phyloP scores from a whole-genome alignment of 2,888 invertebrate genomes.

The Digitonthophagus gazella region DNA sequence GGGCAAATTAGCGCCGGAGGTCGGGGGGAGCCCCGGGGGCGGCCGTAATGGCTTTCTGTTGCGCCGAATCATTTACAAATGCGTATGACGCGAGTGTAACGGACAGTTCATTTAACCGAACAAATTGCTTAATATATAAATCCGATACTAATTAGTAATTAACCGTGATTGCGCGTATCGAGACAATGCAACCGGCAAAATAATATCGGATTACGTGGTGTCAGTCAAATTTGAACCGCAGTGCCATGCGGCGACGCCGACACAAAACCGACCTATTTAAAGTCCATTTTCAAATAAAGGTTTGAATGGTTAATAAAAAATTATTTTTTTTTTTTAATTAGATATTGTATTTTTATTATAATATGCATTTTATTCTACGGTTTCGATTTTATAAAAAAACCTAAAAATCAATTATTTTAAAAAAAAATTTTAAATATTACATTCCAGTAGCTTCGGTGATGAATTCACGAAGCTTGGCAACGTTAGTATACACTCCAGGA shows the following conservation, averaged over 20 bases:
- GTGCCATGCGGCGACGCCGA: no score
- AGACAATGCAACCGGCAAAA: constrained; percentile 15
- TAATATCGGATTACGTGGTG: constrained; percentile 14
- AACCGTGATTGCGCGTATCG: constrained; percentile 6
- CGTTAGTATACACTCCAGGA: constrained; percentile 40
- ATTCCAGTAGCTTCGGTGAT: constrained; percentile 23
- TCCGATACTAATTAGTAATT: constrained; percentile 25
- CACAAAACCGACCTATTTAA: no score
- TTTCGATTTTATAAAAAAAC: no score
- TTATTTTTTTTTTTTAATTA: no score
- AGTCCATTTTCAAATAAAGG: no score
- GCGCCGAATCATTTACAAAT: constrained; percentile 18
- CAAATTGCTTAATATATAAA: constrained; percentile 25
- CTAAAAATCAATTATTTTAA: no score
- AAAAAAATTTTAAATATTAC: no score
- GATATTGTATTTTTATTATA: no score
- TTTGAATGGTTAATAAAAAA: no score
- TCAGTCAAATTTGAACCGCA: constrained; percentile 13
- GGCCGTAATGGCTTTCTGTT: constrained; percentile 14
- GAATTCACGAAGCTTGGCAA: constrained; percentile 32
- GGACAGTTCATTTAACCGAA: constrained; percentile 26
- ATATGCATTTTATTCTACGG: no score
- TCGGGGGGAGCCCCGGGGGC: neutral
- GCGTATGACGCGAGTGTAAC: constrained; percentile 25
- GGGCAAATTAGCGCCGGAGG: neutral